Percentiles rank a stretch among this genome's conserved stretches.
phyloP scores from a whole-genome alignment of 2,113 vertebrate genomes.

The Cynopterus brachyotis region DNA sequence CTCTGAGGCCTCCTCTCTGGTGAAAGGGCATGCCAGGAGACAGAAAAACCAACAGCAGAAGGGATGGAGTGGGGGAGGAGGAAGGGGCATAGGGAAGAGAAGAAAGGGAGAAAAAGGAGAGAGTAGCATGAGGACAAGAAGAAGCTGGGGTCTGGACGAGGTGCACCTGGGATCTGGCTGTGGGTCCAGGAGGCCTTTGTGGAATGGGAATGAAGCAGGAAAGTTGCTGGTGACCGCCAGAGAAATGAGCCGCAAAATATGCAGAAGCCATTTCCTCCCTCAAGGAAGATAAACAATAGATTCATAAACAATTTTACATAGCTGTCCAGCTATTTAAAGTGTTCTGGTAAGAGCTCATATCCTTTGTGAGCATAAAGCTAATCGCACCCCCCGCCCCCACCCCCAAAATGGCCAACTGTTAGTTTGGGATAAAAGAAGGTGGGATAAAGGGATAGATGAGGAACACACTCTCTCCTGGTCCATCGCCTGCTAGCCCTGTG shows the following conservation, averaged over 20 bases:
- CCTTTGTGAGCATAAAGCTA: slow-evolving; percentile 39
- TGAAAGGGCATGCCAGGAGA: neutral
- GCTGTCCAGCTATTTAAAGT: slow-evolving; percentile 69
- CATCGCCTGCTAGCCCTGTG: neutral
- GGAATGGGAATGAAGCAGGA: neutral
- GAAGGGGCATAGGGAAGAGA: too few relatives aligned
- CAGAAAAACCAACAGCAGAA: neutral
- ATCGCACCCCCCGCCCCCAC: neutral
- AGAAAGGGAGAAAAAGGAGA: neutral
- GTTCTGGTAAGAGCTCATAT: slow-evolving; percentile 27
- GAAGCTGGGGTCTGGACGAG: neutral
- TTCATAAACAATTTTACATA: slow-evolving; percentile 70
- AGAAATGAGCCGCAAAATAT: slow-evolving; percentile 73
- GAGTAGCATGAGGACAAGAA: neutral
- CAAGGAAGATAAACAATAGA: slow-evolving; percentile 75
- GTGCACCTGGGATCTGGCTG: neutral
- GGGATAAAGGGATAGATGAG: neutral
- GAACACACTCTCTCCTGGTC: neutral
- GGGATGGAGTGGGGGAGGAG: neutral
- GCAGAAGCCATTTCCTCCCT: slow-evolving; percentile 76
- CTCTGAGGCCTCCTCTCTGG: neutral
- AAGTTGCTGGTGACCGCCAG: slow-evolving; percentile 17
- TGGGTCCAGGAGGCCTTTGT: neutral
- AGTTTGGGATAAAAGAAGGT: slow-evolving; percentile 32
- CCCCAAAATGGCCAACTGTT: slow-evolving; percentile 21